Evolutionary conservation across 1,140 invertebrate species (phyloP), one percentile per base, ranked within the genome.

Genomic region (Diploscapter pachys): DNA sequence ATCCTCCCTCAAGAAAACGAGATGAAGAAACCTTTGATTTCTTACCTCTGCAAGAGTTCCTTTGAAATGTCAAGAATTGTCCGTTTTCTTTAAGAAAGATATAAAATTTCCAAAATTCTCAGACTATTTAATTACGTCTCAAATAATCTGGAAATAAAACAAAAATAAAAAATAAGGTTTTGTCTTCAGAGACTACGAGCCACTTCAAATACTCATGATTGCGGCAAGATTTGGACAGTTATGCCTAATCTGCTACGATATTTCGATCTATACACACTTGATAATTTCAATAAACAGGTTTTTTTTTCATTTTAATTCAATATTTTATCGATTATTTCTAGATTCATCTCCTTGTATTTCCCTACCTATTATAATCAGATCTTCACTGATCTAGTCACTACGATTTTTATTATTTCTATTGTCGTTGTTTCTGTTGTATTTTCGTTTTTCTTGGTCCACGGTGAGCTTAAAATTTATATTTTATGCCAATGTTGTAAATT

Each of bases 281-380:
- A 59, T 70, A 49, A 70, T 70, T 61, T 70, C 68, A 61, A 49
- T 70, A 2, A 70, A 70, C 68, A 70, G 68, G 68, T 70, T 11
- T 3, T 49, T 31, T 31, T 11, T 63, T 4, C 4, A 63, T 49
- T 13, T 5, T 5, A 63, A 48, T 63, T 9, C 5, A 63, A 4
- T 5, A 4, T 63, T 63, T 63, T 63, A 4, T 63, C 5, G 50
- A 63, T 48, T 49, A 5, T 3, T 70, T 70, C 62, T 59, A 70
- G 68, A 70, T 70, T 70, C 68, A 70, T 70, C 13, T 70, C 68
- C 4, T 59, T 70, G 9, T 70, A 70, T 59, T 70, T 70, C 56
- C 68, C 68, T 8, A 70, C 68, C 8, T 52, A 51, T 6, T 70
- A 70, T 50, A 56, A 70, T 11, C 52, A 8, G 2, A 70, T 70